Conservation (phyloP, 2,888 invertebrate species). For the Molanna angustata region DNA sequence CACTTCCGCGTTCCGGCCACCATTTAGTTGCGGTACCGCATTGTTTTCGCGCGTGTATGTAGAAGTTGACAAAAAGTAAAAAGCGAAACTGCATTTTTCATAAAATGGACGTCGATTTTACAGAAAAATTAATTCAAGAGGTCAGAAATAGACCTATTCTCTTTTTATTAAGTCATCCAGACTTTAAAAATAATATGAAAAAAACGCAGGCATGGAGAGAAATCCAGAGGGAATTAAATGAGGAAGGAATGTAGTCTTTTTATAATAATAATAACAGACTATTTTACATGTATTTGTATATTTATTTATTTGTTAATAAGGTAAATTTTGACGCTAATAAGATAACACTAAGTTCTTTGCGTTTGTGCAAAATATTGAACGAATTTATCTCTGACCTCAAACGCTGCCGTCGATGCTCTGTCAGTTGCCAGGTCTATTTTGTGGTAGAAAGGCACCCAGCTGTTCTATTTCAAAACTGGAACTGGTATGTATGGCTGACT, state of each 20-base stretch:
- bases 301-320: no score
- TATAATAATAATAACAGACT: no score
- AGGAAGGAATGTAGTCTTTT: neutral
- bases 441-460: neutral
- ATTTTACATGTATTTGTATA: no score
- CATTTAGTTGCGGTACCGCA: neutral
- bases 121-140: neutral
- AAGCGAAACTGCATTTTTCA: no score
- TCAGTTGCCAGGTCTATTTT: neutral
- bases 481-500: neutral
- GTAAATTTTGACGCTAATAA: neutral
- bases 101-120: neutral
- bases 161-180: neutral
- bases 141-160: neutral
- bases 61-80: no score
- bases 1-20: neutral
- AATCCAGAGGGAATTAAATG: neutral
- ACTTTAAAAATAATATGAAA: neutral
- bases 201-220: neutral
- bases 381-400: slow-evolving; percentile 1
- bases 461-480: neutral
- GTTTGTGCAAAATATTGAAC: slow-evolving; percentile 1
- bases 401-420: neutral
- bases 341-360: neutral
- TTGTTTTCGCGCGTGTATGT: neutral